A percentile compares a stretch with the other conserved stretches of the same genome.
Conservation (phyloP, 2,113 vertebrate species). For the Mandrillus leucophaeus region DNA sequence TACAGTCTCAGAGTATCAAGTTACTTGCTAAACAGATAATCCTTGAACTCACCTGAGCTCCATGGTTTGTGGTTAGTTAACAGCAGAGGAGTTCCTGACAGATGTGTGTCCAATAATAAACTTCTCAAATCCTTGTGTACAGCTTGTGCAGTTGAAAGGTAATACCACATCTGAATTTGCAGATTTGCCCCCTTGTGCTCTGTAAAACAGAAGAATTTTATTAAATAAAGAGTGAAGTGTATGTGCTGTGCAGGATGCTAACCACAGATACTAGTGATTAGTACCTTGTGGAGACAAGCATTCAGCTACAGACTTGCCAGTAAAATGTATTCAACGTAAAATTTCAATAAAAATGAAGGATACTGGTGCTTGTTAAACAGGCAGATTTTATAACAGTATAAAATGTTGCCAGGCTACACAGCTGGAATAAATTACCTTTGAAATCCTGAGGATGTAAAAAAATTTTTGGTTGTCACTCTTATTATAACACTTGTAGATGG, state of each 20-base stretch:
- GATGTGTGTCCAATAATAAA: background rate
- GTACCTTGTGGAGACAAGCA: background rate
- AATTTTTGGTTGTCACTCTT: background rate
- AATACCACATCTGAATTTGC: slow-evolving; percentile 36
- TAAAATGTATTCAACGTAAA: background rate
- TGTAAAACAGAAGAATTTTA: slow-evolving; percentile 4
- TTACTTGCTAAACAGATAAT: background rate
- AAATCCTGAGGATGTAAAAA: background rate
- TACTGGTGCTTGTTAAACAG: background rate
- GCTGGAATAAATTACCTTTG: background rate
- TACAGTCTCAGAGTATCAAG: background rate
- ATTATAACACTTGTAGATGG: background rate
- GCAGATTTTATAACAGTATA: background rate
- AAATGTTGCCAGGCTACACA: background rate
- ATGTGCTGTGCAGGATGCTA: background rate
- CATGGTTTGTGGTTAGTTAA: slow-evolving; percentile 16
- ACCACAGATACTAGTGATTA: background rate
- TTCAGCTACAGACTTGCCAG: background rate
- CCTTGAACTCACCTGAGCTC: background rate
- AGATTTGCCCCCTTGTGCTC: background rate
- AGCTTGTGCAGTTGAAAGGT: background rate
- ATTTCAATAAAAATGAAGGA: background rate
- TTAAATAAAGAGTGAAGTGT: background rate
- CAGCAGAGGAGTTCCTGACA: background rate
- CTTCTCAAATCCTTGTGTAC: background rate